Evolutionary conservation across 2,797 vertebrate genomes (phyloP).

Genomic region (Perodicticus potto): DNA sequence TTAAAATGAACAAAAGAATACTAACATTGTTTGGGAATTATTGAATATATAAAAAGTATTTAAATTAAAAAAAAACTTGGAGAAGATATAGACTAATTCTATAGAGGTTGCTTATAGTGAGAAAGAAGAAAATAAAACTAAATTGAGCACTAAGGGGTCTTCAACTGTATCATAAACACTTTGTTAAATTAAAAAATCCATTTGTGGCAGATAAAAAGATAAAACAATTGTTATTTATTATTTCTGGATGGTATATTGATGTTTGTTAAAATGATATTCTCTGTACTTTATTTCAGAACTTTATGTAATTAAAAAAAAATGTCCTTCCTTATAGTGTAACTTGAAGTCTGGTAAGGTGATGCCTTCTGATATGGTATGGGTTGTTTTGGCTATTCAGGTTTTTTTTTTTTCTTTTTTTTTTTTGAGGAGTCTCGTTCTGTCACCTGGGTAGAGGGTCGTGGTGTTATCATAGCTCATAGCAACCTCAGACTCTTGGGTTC

Average conservation of each 20-base stretch:
- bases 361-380: too few species aligned
- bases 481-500: too few species aligned
- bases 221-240: slow-evolving; percentile 43
- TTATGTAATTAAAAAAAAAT: not conserved
- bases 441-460: too few species aligned
- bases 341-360: too few species aligned
- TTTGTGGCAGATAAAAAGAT: slow-evolving; percentile 8
- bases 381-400: too few species aligned
- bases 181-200: not conserved
- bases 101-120: not conserved
- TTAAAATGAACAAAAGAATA: slow-evolving; percentile 33
- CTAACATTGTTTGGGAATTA: not conserved
- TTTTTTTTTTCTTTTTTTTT: too few species aligned
- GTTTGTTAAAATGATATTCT: not conserved
- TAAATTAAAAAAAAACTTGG: not conserved
- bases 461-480: too few species aligned
- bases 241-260: not conserved
- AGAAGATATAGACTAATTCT: not conserved
- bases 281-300: slow-evolving; percentile 32
- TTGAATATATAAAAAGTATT: not conserved
- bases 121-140: slow-evolving; percentile 26
- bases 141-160: not conserved
- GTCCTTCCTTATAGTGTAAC: too few species aligned
- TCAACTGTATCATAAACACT: not conserved
- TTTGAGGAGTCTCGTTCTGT: too few species aligned